Evolutionary conservation across 2,797 vertebrate genomes (phyloP).

Genomic region (Vespertilio murinus): DNA sequence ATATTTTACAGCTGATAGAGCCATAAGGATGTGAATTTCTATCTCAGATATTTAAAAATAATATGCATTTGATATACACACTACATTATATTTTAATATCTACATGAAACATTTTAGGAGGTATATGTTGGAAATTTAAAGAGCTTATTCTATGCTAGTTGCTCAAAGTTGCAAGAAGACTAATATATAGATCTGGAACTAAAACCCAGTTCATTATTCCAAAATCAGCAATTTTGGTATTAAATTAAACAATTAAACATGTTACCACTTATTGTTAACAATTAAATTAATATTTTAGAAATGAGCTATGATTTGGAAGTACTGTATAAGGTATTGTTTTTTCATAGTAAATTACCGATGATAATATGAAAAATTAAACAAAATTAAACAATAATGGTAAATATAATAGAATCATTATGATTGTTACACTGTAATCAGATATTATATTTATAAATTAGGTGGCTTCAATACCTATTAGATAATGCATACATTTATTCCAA

Average conservation of each 20-base stretch:
- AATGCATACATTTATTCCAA: background rate
- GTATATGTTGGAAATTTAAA: background rate
- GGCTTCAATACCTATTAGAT: background rate
- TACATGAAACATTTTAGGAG: background rate
- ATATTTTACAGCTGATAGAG: background rate
- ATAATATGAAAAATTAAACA: slow-evolving; percentile 47
- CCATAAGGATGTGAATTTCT: background rate
- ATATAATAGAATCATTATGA: background rate
- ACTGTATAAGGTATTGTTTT: background rate
- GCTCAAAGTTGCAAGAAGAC: background rate
- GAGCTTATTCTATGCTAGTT: background rate
- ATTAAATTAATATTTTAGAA: slow-evolving; percentile 24
- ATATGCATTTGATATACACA: background rate
- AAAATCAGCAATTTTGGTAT: background rate
- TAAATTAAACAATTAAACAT: slow-evolving; percentile 34
- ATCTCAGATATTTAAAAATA: background rate
- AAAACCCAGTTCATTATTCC: background rate
- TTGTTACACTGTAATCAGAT: background rate
- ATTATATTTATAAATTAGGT: background rate
- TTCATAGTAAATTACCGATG: slow-evolving; percentile 9
- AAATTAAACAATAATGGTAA: background rate
- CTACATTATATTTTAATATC: background rate
- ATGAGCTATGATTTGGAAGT: background rate
- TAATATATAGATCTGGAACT: background rate
- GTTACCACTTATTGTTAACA: background rate